These are phyloP conservation scores for Scarus forsteni DNA, from an alignment of 2,797 vertebrate species.

Conservation along the genomic window DNA sequence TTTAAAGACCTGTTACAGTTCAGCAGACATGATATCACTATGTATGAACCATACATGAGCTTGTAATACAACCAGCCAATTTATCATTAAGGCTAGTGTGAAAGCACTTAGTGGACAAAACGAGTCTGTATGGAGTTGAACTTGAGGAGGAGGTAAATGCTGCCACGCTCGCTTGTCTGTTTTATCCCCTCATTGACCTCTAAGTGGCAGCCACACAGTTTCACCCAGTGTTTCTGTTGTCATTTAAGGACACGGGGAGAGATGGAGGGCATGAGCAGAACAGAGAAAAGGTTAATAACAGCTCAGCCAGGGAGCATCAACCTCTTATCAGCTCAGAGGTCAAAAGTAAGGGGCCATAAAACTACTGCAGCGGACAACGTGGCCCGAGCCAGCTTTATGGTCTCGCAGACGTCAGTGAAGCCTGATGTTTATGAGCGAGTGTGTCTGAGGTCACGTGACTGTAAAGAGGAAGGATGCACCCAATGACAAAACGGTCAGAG, in stretches of 20 bases:
- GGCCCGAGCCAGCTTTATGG: neutral
- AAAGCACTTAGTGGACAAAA: no score
- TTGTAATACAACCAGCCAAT: no score
- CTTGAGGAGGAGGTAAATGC: neutral
- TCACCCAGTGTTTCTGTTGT: constrained; percentile 14
- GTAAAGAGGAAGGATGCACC: neutral
- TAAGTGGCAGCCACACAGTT: constrained; percentile 19
- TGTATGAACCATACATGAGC: no score
- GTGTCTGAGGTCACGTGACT: constrained; percentile 11
- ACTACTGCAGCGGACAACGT: neutral
- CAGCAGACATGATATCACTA: no score
- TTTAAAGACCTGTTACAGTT: no score
- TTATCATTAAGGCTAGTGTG: no score
- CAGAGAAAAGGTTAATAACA: constrained; percentile 28
- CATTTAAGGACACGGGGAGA: neutral
- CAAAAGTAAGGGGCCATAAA: constrained; percentile 29
- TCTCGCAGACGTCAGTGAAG: constrained; percentile 6
- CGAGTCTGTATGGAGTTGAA: neutral
- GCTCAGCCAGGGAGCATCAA: constrained; percentile 1
- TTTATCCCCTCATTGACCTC: constrained; percentile 9
- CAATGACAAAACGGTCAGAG: neutral
- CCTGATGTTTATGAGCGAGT: constrained; percentile 16
- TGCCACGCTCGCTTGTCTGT: neutral
- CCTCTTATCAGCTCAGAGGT: constrained; percentile 50
- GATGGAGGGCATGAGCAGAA: neutral